Conservation (phyloP, 1,140 invertebrate genomes). For the Cyclina sinensis region DNA sequence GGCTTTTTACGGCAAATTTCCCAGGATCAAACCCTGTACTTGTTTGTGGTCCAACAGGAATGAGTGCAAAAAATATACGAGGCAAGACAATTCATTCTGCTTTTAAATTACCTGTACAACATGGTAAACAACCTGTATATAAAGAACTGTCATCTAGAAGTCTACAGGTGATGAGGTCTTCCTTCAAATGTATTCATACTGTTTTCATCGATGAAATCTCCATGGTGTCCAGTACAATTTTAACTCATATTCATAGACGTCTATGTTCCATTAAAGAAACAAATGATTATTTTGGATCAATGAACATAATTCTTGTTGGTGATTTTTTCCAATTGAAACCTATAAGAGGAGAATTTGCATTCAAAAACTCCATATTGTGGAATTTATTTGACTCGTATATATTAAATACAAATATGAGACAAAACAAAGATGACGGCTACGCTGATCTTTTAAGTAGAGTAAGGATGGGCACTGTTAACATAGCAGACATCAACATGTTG, state of each 20-base stretch:
- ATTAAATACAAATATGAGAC: not conserved
- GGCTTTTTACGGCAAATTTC: constrained; percentile 11
- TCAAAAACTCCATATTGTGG: not conserved
- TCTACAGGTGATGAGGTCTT: constrained; percentile 28
- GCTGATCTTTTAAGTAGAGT: not conserved
- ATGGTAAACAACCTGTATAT: constrained; percentile 52
- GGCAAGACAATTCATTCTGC: constrained; percentile 70
- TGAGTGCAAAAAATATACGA: constrained; percentile 67
- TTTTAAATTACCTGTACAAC: constrained; percentile 64
- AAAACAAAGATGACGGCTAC: not conserved
- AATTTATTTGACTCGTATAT: not conserved
- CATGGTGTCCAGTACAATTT: not conserved
- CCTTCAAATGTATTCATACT: constrained; percentile 12
- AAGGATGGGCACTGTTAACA: not conserved
- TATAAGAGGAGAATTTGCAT: constrained; percentile 1
- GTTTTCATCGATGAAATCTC: constrained; percentile 20
- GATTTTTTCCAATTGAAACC: constrained; percentile 31
- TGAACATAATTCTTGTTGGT: constrained; percentile 24
- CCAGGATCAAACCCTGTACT: constrained; percentile 59
- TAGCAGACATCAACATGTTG: not conserved
- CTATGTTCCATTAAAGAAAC: not conserved
- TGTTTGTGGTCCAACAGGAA: constrained; percentile 71
- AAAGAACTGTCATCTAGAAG: constrained; percentile 32
- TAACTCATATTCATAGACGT: not conserved
- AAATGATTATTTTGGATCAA: constrained; percentile 29